Percentiles rank a stretch among this genome's conserved stretches.
Evolutionary conservation across 1,140 invertebrate genomes (phyloP).

Genomic region (Bombus cullumanus): DNA sequence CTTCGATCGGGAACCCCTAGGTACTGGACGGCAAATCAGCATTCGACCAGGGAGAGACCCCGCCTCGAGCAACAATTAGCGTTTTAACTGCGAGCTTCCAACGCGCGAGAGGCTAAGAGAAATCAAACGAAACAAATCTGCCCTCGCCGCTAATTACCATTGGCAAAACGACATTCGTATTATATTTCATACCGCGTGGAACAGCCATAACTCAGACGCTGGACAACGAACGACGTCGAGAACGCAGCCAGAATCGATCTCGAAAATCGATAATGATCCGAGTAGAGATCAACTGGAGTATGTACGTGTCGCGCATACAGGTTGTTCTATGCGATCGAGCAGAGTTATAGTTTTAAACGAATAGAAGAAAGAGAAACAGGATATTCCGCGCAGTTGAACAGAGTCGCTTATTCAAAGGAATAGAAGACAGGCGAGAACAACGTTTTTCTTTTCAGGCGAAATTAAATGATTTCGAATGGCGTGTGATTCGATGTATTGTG

Average conservation of each 20-base stretch:
- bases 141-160: background rate
- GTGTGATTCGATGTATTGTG: too few relatives aligned
- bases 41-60: background rate
- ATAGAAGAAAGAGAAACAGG: too few relatives aligned
- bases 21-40: background rate
- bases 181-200: conserved; percentile 3
- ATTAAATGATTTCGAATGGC: too few relatives aligned
- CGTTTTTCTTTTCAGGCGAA: too few relatives aligned
- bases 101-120: background rate
- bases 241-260: background rate
- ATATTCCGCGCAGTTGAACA: too few relatives aligned
- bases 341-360: background rate
- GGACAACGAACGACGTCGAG: background rate
- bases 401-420: too few relatives aligned
- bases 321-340: too few relatives aligned
- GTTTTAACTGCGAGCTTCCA: conserved; percentile 2
- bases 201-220: conserved; percentile 4
- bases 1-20: background rate
- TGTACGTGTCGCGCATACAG: too few relatives aligned
- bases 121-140: conserved; percentile 11
- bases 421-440: too few relatives aligned
- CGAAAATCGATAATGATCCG: background rate
- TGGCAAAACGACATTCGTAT: background rate
- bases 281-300: background rate
- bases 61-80: conserved; percentile 25